phyloP scores from a whole-genome alignment of 2,888 invertebrate genomes.

The Hirtodrosophila confusa region DNA sequence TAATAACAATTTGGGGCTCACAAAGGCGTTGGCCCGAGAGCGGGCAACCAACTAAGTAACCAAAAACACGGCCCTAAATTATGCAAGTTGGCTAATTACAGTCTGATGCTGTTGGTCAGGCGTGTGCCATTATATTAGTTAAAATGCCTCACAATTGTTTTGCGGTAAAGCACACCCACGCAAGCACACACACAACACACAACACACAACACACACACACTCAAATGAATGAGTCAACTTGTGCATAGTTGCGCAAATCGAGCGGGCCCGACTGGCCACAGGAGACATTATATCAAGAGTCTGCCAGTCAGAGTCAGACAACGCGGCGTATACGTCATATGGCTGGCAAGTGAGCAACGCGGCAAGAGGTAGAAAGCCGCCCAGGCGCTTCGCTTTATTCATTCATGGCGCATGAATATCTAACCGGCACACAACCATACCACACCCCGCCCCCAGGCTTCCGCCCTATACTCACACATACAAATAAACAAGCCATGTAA shows the following conservation, averaged over 20 bases:
- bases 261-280: conserved; percentile 54
- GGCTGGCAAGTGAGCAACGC: conserved; percentile 48
- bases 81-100: conserved; percentile 71
- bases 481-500: conserved; percentile 11
- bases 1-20: conserved; percentile 38
- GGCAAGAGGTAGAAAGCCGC: conserved; percentile 47
- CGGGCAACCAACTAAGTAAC: conserved; percentile 21
- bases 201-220: conserved; percentile 13
- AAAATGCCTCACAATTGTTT: conserved; percentile 51
- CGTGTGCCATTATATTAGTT: conserved; percentile 39
- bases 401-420: conserved; percentile 70
- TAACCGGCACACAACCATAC: conserved; percentile 38
- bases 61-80: conserved; percentile 50
- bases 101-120: conserved; percentile 50
- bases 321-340: conserved; percentile 63
- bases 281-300: conserved; percentile 65
- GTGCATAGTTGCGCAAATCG: conserved; percentile 73
- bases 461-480: conserved; percentile 21
- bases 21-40: conserved; percentile 34
- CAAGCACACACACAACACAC: conserved; percentile 6
- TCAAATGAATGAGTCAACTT: conserved; percentile 64
- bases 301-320: conserved; percentile 59
- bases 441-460: not conserved
- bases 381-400: conserved; percentile 65
- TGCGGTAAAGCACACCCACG: conserved; percentile 36